These are phyloP conservation scores for Rotaria magnacalcarata DNA, from an alignment of 2,888 invertebrate genomes.

Conservation along the genomic window DNA sequence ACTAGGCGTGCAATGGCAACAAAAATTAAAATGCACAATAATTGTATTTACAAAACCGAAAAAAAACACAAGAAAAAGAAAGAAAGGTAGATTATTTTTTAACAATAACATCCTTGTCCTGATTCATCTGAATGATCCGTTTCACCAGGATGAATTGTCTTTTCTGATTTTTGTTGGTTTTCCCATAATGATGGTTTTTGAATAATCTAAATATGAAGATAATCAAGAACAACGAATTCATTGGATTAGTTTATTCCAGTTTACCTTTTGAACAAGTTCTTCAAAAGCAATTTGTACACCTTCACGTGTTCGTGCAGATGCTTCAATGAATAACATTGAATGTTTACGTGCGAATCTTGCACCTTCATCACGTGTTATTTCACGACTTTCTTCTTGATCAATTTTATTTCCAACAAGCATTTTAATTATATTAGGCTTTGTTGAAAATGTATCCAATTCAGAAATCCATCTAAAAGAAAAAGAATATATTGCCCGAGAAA, in stretches of 20 bases:
- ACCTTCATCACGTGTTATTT: constrained; percentile 83
- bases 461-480: constrained; percentile 71
- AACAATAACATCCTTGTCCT: background rate
- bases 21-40: background rate
- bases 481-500: background rate
- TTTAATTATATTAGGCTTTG: constrained; percentile 82
- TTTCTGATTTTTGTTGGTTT: constrained; percentile 48
- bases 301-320: constrained; percentile 91
- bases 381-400: constrained; percentile 74
- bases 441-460: constrained; percentile 89
- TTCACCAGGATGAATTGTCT: background rate
- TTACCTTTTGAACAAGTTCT: constrained; percentile 93
- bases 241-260: background rate
- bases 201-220: constrained; percentile 67
- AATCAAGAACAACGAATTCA: background rate
- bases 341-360: constrained; percentile 88
- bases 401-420: constrained; percentile 98
- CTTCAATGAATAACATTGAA: constrained; percentile 90
- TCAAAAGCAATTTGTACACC: constrained; percentile 88
- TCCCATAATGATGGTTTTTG: constrained; percentile 81
- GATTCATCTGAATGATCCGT: background rate
- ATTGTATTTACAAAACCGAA: background rate
- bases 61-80: too few species aligned
- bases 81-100: background rate
- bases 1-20: background rate